phyloP scores from a whole-genome alignment of 2,797 vertebrate species.

The Phoeniculus purpureus region DNA sequence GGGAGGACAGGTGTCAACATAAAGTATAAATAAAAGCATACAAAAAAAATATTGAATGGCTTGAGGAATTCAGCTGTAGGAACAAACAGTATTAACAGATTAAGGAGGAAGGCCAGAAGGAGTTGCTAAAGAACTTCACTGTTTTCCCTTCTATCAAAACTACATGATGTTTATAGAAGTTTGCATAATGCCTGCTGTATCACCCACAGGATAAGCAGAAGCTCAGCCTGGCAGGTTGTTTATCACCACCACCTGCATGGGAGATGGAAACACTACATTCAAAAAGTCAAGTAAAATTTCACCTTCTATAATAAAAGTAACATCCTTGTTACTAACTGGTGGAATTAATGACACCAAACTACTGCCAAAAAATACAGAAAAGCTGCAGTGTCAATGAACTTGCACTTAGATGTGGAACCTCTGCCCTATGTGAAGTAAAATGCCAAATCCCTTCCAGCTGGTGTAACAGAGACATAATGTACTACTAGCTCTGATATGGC shows the following conservation, averaged over 20 bases:
- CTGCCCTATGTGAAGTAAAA: not conserved
- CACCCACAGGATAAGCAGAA: not conserved
- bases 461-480: not conserved
- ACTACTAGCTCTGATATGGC: not conserved
- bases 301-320: not conserved
- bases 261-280: not conserved
- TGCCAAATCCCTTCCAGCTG: not conserved
- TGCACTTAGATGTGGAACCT: not conserved
- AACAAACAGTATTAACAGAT: not conserved
- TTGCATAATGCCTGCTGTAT: not conserved
- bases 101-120: not conserved
- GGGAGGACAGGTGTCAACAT: not conserved
- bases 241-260: fast-evolving
- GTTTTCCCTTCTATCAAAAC: not conserved
- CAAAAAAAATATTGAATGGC: not conserved
- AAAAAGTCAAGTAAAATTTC: not conserved
- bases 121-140: not conserved
- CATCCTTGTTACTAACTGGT: not conserved
- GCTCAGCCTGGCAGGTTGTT: not conserved
- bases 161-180: not conserved
- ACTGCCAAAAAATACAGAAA: not conserved
- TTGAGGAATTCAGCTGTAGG: not conserved
- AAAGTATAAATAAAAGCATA: not conserved
- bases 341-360: not conserved
- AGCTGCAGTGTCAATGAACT: not conserved